Conservation (phyloP, 2,888 invertebrate genomes). For the Notocelia uddmanniana region DNA sequence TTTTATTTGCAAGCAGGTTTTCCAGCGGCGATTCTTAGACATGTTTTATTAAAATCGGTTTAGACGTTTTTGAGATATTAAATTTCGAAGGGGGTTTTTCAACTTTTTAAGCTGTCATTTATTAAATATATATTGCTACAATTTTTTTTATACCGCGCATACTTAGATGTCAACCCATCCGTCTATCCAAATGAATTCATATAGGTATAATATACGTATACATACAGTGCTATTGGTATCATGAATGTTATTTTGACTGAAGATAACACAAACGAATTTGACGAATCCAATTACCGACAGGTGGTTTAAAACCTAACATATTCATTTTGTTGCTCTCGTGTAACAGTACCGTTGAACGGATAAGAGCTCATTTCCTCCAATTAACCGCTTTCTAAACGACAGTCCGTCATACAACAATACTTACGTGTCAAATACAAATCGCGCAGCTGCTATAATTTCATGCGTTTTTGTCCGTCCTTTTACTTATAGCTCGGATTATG, state of each 20-base stretch:
- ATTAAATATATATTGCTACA: no score
- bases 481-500: conserved; percentile 63
- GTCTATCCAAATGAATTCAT: neutral
- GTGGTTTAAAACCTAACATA: conserved; percentile 9
- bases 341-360: conserved; percentile 16
- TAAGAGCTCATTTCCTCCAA: conserved; percentile 50
- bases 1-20: no score
- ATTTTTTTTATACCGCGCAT: neutral
- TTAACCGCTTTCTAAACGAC: conserved; percentile 55
- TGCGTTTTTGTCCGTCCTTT: conserved; percentile 53
- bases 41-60: no score
- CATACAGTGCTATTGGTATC: neutral
- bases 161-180: neutral
- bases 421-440: conserved; percentile 50
- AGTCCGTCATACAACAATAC: conserved; percentile 27
- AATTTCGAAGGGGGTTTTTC: no score
- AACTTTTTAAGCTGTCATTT: no score
- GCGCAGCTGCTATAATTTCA: conserved; percentile 69
- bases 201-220: no score
- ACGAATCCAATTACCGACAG: neutral
- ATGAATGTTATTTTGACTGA: neutral
- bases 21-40: no score
- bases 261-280: neutral
- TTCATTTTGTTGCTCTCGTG: conserved; percentile 21
- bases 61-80: no score